A percentile compares a stretch with the other conserved stretches of the same genome.
Evolutionary conservation across 1,140 invertebrate genomes (phyloP).

Genomic region (Nasonia giraulti): DNA sequence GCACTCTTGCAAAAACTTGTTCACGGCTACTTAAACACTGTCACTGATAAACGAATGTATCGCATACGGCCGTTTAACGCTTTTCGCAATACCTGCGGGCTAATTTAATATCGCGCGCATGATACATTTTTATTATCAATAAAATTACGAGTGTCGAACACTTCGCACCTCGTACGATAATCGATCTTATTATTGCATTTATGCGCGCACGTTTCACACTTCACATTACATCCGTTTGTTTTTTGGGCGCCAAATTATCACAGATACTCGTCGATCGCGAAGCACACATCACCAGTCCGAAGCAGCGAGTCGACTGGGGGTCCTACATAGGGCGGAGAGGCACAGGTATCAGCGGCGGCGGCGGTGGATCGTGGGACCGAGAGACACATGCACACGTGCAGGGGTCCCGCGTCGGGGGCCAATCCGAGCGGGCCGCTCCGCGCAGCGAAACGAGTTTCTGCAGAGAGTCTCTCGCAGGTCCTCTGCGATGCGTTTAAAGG

Average conservation of each 20-base stretch:
- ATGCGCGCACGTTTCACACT: too few relatives aligned
- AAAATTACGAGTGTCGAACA: neutral
- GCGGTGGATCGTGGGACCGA: conserved; percentile 43
- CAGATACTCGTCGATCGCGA: neutral
- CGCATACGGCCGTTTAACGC: neutral
- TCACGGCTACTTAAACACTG: conserved; percentile 23
- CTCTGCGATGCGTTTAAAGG: conserved; percentile 40
- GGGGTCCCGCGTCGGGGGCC: neutral
- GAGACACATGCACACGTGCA: neutral
- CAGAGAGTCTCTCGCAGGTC: conserved; percentile 1
- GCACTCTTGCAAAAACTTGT: neutral
- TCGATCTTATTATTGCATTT: neutral
- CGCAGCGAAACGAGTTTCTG: conserved; percentile 33
- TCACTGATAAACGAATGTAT: neutral
- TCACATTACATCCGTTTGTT: too few relatives aligned
- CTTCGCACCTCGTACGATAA: neutral
- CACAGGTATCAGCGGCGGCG: conserved; percentile 25
- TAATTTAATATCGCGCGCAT: neutral
- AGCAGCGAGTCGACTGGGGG: conserved; percentile 10
- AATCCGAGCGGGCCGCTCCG: neutral
- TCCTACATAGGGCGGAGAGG: too few relatives aligned
- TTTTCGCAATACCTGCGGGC: neutral
- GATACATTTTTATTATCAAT: conserved; percentile 5
- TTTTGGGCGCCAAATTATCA: too few relatives aligned
- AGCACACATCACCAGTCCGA: neutral